Evolutionary conservation across 2,797 vertebrate genomes (phyloP).

Genomic region (Coregonus suidteri): DNA sequence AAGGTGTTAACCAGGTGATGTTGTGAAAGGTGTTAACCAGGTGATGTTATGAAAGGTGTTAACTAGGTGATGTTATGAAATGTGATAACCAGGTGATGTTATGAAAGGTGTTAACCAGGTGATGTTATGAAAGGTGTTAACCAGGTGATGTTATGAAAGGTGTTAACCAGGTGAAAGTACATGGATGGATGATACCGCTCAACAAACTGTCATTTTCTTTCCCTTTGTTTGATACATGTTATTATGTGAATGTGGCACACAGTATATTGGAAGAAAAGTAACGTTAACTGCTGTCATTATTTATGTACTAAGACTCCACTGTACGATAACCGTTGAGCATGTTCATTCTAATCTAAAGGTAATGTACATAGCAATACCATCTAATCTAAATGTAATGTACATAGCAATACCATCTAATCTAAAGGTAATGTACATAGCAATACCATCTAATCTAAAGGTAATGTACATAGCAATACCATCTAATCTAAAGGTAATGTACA

Average conservation of each 20-base stretch:
- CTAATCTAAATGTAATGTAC: too few species aligned
- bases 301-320: conserved; percentile 60
- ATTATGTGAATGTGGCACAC: conserved; percentile 69
- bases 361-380: too few species aligned
- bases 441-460: too few species aligned
- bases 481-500: too few species aligned
- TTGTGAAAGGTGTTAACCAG: background rate
- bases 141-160: conserved; percentile 12
- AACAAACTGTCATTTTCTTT: conserved; percentile 57
- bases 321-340: conserved; percentile 77
- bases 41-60: background rate
- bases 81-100: background rate
- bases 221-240: conserved; percentile 3
- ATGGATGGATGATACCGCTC: conserved; percentile 42
- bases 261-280: conserved; percentile 70
- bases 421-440: too few species aligned
- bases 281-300: conserved; percentile 42
- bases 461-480: too few species aligned
- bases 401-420: too few species aligned
- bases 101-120: conserved; percentile 19
- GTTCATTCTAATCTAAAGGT: conserved; percentile 70
- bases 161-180: conserved; percentile 9
- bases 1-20: too few species aligned
- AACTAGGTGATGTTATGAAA: too few species aligned
- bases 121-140: conserved; percentile 44